Base-by-base conservation (phyloP, 2,888 invertebrate genomes). In the Anorthoa munda region DNA sequence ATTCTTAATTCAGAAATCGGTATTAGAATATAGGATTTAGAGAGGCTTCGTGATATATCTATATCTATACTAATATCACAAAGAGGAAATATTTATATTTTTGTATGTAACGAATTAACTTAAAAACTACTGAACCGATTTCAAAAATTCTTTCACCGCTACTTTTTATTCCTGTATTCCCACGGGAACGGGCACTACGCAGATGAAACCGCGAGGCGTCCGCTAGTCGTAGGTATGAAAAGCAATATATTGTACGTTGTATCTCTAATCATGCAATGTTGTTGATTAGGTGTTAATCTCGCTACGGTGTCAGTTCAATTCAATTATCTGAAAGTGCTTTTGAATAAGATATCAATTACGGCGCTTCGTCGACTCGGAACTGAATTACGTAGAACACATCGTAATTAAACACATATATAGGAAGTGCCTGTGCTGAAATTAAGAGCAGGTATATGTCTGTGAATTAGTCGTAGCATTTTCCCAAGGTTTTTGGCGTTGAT, bases 281-380 rank as follows among this genome's bases (percentile, higher is more conserved):
- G 67, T 81, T 70, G 53, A 81, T 81, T 78, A 78, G 67, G 78
- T 78, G 82, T 74, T 81, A 82, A 81, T 82, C 66, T 59, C 56
- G 45, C 67, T 69, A 59, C 51, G 67, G 63, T 69, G 76, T 71
- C 21, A 64, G 55, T 72, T 66, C 23, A 72, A 83, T 80, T 80
- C 13, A 46, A 77, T 83, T 80, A 72, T 59, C 66, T 70, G 56
- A 72, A 77, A 73, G 74, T 76, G 79, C 77, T 82, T 78, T 82
- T 79, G 75, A 82, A 79, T 77, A 74, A 65, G 70, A 81, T 79
- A 82, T 83, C 66, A 79, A 77, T 79, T 76, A 77, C 64, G 69
- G 66, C 48, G 69, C 55, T 59, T 59, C 64, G 65, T 79, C 64
- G 71, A 66, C 51, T 64, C 18, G 53, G 70, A 73, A 82, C 70